Percentiles rank a stretch among this genome's conserved stretches.
Evolutionary conservation across 2,888 invertebrate genomes (phyloP).

Genomic region (Agrilus mali): DNA sequence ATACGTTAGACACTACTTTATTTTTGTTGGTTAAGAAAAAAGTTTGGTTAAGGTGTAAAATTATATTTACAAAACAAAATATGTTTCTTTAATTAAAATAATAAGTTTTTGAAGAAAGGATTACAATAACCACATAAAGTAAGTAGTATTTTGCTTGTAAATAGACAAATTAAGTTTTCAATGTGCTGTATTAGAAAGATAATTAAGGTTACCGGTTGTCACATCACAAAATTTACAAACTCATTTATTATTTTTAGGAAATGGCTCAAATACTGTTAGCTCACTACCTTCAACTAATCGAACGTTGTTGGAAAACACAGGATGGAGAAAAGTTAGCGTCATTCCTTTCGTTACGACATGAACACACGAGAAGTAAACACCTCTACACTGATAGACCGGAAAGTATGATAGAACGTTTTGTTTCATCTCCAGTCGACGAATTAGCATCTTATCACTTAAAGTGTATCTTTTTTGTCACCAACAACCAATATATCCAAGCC

Average conservation of each 20-base stretch:
- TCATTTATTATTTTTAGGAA: slow-evolving; percentile 3
- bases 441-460: slow-evolving; percentile 62
- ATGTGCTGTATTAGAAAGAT: no score
- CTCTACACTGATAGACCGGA: slow-evolving; percentile 61
- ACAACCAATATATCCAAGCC: slow-evolving; percentile 48
- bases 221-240: no score
- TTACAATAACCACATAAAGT: no score
- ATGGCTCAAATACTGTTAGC: slow-evolving; percentile 31
- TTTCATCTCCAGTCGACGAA: slow-evolving; percentile 64
- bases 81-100: no score
- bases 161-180: no score
- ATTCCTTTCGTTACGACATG: slow-evolving; percentile 53
- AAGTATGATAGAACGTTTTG: slow-evolving; percentile 51
- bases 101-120: no score
- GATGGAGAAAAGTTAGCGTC: slow-evolving; percentile 48
- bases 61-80: no score
- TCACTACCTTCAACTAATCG: slow-evolving; percentile 36
- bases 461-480: slow-evolving; percentile 41
- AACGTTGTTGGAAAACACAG: slow-evolving; percentile 47
- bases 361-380: slow-evolving; percentile 57
- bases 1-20: no score
- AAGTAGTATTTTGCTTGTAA: no score
- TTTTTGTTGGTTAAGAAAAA: no score
- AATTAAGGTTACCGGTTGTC: no score
- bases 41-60: no score